These are phyloP conservation scores for Portunus trituberculatus DNA, from an alignment of 1,140 invertebrate genomes.

Conservation along the genomic window DNA sequence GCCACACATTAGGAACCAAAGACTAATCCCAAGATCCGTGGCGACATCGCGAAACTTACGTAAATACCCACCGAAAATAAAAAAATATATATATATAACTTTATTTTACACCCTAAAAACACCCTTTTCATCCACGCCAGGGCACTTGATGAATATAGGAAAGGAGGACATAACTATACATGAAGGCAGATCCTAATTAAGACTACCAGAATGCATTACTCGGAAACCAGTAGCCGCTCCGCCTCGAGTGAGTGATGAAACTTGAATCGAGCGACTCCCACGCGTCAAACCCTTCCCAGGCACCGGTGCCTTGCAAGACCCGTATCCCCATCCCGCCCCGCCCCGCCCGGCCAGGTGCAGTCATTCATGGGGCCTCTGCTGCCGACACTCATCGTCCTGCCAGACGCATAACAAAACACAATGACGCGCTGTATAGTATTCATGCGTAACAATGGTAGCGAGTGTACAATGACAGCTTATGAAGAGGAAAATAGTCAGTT, in stretches of 20 bases:
- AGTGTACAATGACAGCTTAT: not conserved
- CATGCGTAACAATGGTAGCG: not conserved
- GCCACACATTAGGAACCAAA: slow-evolving; percentile 37
- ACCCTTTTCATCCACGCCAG: not conserved
- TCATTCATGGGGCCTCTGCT: not conserved
- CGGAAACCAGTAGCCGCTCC: not conserved
- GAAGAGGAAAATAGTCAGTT: not conserved
- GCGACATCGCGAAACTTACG: not conserved
- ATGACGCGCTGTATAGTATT: not conserved
- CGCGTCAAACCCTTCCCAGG: not conserved
- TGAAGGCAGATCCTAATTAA: not conserved
- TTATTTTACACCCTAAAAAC: not conserved
- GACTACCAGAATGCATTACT: not conserved
- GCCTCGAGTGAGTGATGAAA: not conserved
- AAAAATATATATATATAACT: not conserved
- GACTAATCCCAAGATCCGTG: not conserved
- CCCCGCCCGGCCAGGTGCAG: not conserved
- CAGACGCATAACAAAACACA: not conserved
- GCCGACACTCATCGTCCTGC: not conserved
- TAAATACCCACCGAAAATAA: not conserved
- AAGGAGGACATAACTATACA: not conserved
- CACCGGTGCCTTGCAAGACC: not conserved
- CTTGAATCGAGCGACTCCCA: not conserved
- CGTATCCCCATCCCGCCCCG: not conserved
- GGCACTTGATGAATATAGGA: not conserved